Conservation (phyloP, 1,140 invertebrate species). For the Agrilus planipennis region DNA sequence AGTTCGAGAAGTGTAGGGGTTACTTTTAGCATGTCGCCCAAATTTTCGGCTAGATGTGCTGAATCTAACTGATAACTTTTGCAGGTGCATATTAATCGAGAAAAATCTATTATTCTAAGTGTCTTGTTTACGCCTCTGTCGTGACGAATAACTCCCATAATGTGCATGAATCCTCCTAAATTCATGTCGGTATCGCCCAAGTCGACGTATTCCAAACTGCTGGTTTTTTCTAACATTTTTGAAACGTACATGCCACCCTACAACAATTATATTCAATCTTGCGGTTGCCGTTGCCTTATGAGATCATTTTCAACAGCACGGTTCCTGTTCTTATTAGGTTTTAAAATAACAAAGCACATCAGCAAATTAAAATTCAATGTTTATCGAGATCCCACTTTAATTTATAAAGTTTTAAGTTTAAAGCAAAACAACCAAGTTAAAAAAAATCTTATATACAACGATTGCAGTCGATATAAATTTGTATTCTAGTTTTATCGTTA, state of each 20-base stretch:
- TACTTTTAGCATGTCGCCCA: slow-evolving; percentile 28
- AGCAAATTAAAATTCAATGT: too few relatives aligned
- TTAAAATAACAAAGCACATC: too few relatives aligned
- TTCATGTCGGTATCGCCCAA: slow-evolving; percentile 42
- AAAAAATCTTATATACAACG: too few relatives aligned
- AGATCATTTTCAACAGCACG: too few relatives aligned
- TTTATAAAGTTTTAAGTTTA: too few relatives aligned
- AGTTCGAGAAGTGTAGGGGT: slow-evolving; percentile 40
- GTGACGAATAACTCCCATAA: slow-evolving; percentile 33
- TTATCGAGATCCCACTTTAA: too few relatives aligned
- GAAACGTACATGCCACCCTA: slow-evolving; percentile 38
- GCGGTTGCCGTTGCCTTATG: too few relatives aligned
- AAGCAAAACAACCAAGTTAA: too few relatives aligned
- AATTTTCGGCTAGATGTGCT: slow-evolving; percentile 19
- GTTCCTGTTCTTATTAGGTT: too few relatives aligned
- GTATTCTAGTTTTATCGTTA: too few relatives aligned
- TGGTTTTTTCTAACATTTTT: slow-evolving; percentile 35
- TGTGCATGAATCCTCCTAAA: slow-evolving; percentile 37
- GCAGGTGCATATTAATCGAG: slow-evolving; percentile 35
- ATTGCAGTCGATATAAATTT: too few relatives aligned
- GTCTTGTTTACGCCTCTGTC: slow-evolving; percentile 29
- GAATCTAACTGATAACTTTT: slow-evolving; percentile 22
- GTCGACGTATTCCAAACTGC: slow-evolving; percentile 37
- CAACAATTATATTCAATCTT: slow-evolving; percentile 7
- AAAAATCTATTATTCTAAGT: slow-evolving; percentile 43